These are phyloP conservation scores for Pentamera pediparva DNA, from an alignment of 53 echinoderm and acorn worm species.

Conservation along the genomic window DNA sequence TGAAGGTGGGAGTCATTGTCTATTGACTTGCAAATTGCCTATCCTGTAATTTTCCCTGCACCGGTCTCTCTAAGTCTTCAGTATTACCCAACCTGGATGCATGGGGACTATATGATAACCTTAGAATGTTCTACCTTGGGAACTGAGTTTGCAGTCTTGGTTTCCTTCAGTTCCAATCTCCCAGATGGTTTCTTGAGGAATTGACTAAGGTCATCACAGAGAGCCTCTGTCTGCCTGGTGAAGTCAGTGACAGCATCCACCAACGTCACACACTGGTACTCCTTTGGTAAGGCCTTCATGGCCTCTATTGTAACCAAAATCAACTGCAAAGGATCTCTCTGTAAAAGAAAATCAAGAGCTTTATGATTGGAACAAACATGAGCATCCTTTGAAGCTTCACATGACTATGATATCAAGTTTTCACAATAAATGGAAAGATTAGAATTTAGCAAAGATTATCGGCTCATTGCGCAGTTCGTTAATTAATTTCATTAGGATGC, in stretches of 20 bases:
- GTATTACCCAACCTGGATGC: too few species aligned
- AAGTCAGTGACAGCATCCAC: neutral
- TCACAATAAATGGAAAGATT: too few species aligned
- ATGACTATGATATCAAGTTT: too few species aligned
- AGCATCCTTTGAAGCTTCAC: too few species aligned
- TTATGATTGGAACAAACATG: too few species aligned
- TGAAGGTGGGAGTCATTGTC: too few species aligned
- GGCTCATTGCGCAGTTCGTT: too few species aligned
- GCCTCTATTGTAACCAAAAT: neutral
- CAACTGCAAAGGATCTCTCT: constrained; percentile 6
- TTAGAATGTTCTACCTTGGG: neutral
- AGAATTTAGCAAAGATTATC: too few species aligned
- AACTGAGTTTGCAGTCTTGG: neutral
- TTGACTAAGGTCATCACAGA: neutral
- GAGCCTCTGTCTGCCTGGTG: neutral
- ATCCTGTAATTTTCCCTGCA: too few species aligned
- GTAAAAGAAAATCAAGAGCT: neutral
- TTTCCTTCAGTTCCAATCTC: constrained; percentile 4
- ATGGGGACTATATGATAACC: neutral
- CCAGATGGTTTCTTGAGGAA: constrained; percentile 3
- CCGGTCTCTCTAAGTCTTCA: too few species aligned
- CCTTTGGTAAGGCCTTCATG: neutral
- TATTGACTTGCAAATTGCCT: neutral
- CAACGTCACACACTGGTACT: neutral
- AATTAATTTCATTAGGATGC: too few species aligned